Base-by-base conservation (phyloP, 2,888 invertebrate species). In the Dastarcus helophoroides region DNA sequence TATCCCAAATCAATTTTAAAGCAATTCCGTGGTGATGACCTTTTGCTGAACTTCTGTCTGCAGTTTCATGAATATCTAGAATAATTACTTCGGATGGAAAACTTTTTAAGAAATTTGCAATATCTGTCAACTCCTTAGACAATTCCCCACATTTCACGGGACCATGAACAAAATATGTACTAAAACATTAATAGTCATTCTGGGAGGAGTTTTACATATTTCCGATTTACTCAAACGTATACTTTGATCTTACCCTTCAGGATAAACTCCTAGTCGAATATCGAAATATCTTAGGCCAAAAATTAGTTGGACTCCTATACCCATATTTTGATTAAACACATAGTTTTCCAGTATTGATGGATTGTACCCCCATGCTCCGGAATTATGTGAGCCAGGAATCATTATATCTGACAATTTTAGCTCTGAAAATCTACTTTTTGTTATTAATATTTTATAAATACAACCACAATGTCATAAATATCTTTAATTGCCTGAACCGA, bases 81-180 rank as follows among this genome's bases (percentile, higher is more conserved):
- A 88, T 73, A 7, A 88, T 67, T 19, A 85, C 63, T 65, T 85
- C 85, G 36, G 69, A 65, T 5, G 64, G 73, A 1, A 84, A 76
- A 22, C 64, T 58, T 43, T 73, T 68, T 25, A 81, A 59, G 57
- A 85, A 86, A 22, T 67, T 67, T 43, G 69, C 69, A 8, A 86
- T 71, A 55, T 83, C 76, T 42, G 65, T 68, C 8, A 84, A 58
- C 16, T 82, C 60, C 1, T 71, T 72, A 4, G 68, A 56, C 28
- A 86, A 59, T 27, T 77, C 79, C 46, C 74, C 71, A 35, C 85
- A 69, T 49, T 75, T 65, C 35, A 79, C 70, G 50, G 79, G 62
- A 51, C 79, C 78, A 54, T 82, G 80, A 54, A 80, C 80, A 32
- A 81, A 19, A 14, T 33, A 33, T 5, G 30, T 17, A 7, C 19